A percentile compares a stretch with the other conserved stretches of the same genome.
These are phyloP conservation scores for Drosophila punjabiensis DNA, from an alignment of 1,140 invertebrate genomes.

Conservation along the genomic window DNA sequence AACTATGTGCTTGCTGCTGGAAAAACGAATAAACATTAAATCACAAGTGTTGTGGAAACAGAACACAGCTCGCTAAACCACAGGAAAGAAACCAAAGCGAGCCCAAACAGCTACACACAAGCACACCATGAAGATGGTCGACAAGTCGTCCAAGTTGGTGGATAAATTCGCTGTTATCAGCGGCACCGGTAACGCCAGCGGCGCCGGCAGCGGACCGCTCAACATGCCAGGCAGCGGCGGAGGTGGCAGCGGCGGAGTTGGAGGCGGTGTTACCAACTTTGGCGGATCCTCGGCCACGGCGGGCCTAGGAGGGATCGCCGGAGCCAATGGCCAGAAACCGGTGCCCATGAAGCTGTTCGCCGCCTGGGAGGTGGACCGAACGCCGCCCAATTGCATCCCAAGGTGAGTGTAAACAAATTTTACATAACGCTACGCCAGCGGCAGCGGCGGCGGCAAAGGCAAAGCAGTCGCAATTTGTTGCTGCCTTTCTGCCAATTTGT, in stretches of 20 bases:
- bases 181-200: constrained; percentile 36
- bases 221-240: constrained; percentile 25
- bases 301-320: constrained; percentile 20
- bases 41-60: constrained; percentile 35
- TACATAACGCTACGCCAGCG: constrained; percentile 12
- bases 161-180: constrained; percentile 78
- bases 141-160: constrained; percentile 83
- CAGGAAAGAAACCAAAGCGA: constrained; percentile 10
- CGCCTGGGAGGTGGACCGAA: constrained; percentile 98
- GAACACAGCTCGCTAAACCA: constrained; percentile 35
- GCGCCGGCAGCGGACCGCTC: constrained; percentile 18
- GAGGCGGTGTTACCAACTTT: constrained; percentile 33
- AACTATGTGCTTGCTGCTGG: constrained; percentile 33
- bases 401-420: constrained; percentile 88
- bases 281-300: constrained; percentile 35
- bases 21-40: constrained; percentile 24
- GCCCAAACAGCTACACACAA: constrained; percentile 33
- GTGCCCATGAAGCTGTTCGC: constrained; percentile 99
- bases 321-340: constrained; percentile 88
- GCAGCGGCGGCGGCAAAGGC: constrained; percentile 11
- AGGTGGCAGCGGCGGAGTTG: constrained; percentile 19
- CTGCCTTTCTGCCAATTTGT: too few relatives aligned
- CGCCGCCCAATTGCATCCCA: constrained; percentile 97
- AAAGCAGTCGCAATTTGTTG: constrained; percentile 26
- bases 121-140: constrained; percentile 82